Evolutionary conservation across 2,797 vertebrate genomes (phyloP), one percentile per base, ranked within the genome.

Genomic region (Rhinogobio ventralis): DNA sequence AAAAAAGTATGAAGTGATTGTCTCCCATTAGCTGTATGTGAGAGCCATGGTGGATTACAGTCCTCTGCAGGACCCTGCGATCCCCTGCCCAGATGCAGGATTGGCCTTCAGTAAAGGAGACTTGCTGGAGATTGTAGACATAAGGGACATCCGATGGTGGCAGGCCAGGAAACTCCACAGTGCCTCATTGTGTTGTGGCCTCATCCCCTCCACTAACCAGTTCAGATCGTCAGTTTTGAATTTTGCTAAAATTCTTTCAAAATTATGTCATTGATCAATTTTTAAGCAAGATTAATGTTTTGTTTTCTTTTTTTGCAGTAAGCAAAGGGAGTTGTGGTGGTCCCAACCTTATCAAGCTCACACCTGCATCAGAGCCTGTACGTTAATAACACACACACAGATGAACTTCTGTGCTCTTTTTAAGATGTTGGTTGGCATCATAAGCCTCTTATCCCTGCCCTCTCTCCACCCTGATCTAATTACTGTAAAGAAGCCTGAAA

Each of bases 71-170:
- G 97, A 99, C 89, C 91, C 95, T 4, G 87, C 93, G 84, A 98
- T 97, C 87, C 97, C 97, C 0, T 98, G 97, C 69, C 92, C 94
- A 0, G 95, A 96, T 0, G 97, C 96, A 1, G 97, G 97, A 0
- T 90, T 98, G 94, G 91, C 94, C 2, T 99, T 98, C 89, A 94
- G 92, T 89, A 96, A 94, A 86, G 96, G 97, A 20, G 97, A 98
- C 89, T 94, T 99, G 89, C 96, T 98, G 85, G 96, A 97, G 93
- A 95, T 99, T 49, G 97, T 98, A 42, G 97, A 98, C 90, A 97
- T 96, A 92, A 96, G 94, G 0, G 97, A 98, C 62, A 89, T 89
- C 13, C 89, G 92, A 87, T 98, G 97, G 97, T 99, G 97, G 97
- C 97, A 98, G 89, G 97, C 97, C 74, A 95, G 95, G 86, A 97